Conservation (phyloP, 2,888 invertebrate genomes). For the Cosmia pyralina region DNA sequence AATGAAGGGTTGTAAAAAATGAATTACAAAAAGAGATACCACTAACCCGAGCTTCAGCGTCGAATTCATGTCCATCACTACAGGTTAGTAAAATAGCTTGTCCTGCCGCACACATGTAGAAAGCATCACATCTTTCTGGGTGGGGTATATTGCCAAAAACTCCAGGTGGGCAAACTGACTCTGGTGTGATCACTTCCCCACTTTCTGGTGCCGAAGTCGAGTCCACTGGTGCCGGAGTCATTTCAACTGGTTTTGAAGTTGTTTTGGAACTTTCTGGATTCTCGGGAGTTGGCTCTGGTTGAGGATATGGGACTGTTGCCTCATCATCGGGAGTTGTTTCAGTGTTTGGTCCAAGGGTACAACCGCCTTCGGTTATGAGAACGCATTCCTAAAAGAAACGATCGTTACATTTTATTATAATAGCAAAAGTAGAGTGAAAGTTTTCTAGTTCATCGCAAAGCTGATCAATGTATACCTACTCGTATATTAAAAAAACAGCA, state of each 20-base stretch:
- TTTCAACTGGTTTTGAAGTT: not conserved
- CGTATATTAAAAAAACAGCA: too few species aligned
- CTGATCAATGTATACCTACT: too few species aligned
- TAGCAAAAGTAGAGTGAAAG: not conserved
- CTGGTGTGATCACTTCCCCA: conserved; percentile 7
- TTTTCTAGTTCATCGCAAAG: too few species aligned
- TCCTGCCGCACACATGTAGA: conserved; percentile 61
- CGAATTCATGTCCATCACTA: conserved; percentile 2
- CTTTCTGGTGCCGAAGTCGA: not conserved
- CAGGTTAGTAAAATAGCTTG: not conserved
- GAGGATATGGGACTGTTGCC: not conserved
- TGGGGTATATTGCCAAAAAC: conserved; percentile 66
- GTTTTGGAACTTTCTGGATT: not conserved
- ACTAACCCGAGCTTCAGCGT: not conserved
- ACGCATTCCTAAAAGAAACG: conserved; percentile 20
- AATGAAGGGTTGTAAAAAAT: too few species aligned
- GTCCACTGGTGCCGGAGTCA: conserved; percentile 30
- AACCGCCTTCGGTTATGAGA: conserved; percentile 35
- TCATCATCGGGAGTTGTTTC: conserved; percentile 13
- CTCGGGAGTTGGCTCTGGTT: conserved; percentile 31
- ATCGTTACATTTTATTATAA: not conserved
- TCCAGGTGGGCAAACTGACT: conserved; percentile 62
- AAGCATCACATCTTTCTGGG: conserved; percentile 65
- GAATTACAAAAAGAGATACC: not conserved
- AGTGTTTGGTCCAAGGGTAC: conserved; percentile 32